Evolutionary conservation across 2,797 vertebrate species (phyloP), one percentile per base, ranked within the genome.

Genomic region (Gobio occitaniae): DNA sequence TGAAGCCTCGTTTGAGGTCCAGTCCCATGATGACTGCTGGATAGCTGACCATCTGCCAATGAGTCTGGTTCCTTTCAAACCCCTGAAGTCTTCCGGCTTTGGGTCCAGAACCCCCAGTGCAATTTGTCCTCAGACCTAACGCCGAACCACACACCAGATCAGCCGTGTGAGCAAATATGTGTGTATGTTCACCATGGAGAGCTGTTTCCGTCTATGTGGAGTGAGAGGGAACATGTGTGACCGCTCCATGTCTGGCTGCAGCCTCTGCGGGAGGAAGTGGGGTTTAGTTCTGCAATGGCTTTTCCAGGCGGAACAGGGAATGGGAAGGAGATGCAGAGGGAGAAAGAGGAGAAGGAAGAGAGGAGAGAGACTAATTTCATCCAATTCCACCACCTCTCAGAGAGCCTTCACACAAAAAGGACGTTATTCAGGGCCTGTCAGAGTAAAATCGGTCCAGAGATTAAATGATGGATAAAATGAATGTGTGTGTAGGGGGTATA

Each of bases 241-340:
- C 81, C 82, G 32, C 82, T 74, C 89, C 81, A 86, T 90, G 90
- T 90, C 69, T 75, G 82, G 77, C 56, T 83, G 16, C 36, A 83
- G 90, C 91, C 91, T 90, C 83, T 83, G 81, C 13, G 89, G 85
- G 89, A 93, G 92, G 93, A 93, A 94, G 91, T 87, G 76, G 76
- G 89, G 88, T 91, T 89, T 94, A 92, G 92, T 92, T 92, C 91
- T 54, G 44, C 90, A 89, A 95, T 95, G 91, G 92, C 91, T 94
- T 93, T 95, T 93, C 92, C 95, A 95, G 90, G 90, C 94, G 93
- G 75, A 82, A 80, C 72, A 78, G 76, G 75, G 69, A 89, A 84
- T 85, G 61, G 69, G 80, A 83, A 29, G 71, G 76, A 77, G 79
- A 50, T 63, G 52, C 54, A 65, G 68, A 79, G 80, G 76, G 54